Evolutionary conservation across 2,797 vertebrate species (phyloP), one percentile per base, ranked within the genome.

Genomic region (Lophura swinhoii): DNA sequence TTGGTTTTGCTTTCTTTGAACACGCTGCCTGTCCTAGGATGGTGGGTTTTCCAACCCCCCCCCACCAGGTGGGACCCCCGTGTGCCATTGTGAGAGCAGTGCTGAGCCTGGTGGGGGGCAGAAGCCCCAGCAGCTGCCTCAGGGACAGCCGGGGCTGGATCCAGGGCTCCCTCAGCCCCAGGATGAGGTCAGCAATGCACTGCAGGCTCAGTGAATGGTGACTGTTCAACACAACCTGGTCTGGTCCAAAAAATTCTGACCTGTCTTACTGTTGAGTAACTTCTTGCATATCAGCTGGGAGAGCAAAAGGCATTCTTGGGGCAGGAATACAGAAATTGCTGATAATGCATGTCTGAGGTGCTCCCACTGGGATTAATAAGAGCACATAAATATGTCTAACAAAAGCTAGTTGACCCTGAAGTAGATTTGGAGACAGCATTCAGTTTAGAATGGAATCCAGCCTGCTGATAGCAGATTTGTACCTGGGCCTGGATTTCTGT

Each of bases 31-130:
- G 59, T 62, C n/a, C 10, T 0, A 7, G 35, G 62, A 28, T 2
- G 4, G 43, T 28, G 21, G 13, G 44, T 48, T 78, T 84, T 16
- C 26, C 1, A 2, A 2, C 35, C 46, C 11, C 15, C 9, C 15
- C 63, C 17, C 48, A 23, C 35, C 4, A 6, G 8, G 56, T 2
- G 5, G 9, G 37, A 12, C 18, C 43, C 41, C 44, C 1, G 1
- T 9, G 43, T 60, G 16, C 44, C 64, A 89, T 69, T 87, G 96
- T 91, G 80, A 74, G 89, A 77, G n/a, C 94, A 95, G 91, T 63
- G 33, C 80, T 10, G 58, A 4, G 35, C 6, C 8, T 1, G 9
- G 5, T 13, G 2, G 33, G 44, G 71, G 37, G 60, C 11, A 62
- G 26, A 10, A 10, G 5, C 6, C 62, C 49, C 68, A 43, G 92